Evolutionary conservation across 2,888 invertebrate genomes (phyloP), one percentile per base, ranked within the genome.

Genomic region (Periphyllus acericola): DNA sequence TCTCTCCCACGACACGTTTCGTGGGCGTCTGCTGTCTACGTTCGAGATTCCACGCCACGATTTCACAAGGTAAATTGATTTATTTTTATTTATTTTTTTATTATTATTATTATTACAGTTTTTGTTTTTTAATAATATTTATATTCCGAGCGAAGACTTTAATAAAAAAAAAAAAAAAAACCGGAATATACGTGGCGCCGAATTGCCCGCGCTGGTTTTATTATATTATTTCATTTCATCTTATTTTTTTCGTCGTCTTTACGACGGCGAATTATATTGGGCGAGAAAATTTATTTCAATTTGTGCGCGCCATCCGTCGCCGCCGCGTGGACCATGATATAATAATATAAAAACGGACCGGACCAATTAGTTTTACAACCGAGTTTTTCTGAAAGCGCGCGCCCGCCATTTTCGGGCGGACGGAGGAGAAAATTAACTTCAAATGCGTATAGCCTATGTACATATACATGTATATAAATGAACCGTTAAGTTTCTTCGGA

Each of bases 21-120:
- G 83, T 83, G 83, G 83, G 72, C 83, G 83, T 83, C 74, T 4
- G 19, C 60, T 25, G 74, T 83, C 55, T 36, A 3, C 82, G 36
- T 55, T 55, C 74, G 21, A 55, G 72, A 82, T 82, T 71, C 82
- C 5, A 82, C 72, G 83, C 34, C 34, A n/a, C 52, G 72, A 55
- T 72, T 83, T 83, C 72, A 83, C 83, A 52, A 83, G 83, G 83
- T 83, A 83, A 83, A 83, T 83, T 83, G 83, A 83, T 83, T 83
- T 83, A 83, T 83, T 74, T 83, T 17, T 79, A n/a, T 66, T 29
- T 21, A 19, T 81, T 68, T 68, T 34, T 78, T 78, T 36, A 60
- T 78, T 79, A 8, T 79, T 79, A 34, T 79, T 66, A 66, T 66
- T 17, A 55, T 68, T 52, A 81, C 46, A 60, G 60, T 4, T 60